Conservation (phyloP, 1,140 invertebrate genomes). For the Campoletis sonorensis region DNA sequence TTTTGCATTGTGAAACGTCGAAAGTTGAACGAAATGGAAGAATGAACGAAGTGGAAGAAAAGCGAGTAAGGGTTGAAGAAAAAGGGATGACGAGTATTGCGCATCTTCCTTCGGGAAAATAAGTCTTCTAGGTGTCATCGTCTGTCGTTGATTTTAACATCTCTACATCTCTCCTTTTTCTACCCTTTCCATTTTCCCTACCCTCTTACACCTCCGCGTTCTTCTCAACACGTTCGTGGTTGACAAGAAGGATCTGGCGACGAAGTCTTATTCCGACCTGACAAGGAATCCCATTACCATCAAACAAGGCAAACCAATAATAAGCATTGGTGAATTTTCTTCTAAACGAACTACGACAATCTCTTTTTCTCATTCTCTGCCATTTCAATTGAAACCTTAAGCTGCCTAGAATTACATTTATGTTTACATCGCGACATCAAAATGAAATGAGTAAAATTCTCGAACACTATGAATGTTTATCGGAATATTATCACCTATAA, state of each 20-base stretch:
- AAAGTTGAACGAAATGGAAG: conserved; percentile 21
- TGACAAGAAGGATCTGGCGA: conserved; percentile 26
- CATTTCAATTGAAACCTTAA: background rate
- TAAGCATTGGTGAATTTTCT: conserved; percentile 34
- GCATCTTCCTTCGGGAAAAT: background rate
- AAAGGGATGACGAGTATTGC: conserved; percentile 28
- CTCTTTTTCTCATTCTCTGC: background rate
- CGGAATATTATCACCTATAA: no score
- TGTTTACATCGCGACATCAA: background rate
- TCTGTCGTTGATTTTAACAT: background rate
- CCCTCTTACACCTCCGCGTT: background rate
- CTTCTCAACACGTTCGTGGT: background rate
- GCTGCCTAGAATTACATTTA: background rate
- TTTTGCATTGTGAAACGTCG: conserved; percentile 39
- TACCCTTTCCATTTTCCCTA: background rate
- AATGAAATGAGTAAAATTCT: no score
- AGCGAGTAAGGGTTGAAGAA: background rate
- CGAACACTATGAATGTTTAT: no score
- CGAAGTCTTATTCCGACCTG: conserved; percentile 46
- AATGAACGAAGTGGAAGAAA: conserved; percentile 11
- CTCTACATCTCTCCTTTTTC: background rate
- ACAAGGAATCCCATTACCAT: conserved; percentile 48
- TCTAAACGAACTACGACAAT: conserved; percentile 27
- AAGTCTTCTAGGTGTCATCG: conserved; percentile 30
- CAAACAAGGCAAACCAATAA: conserved; percentile 43